Conservation (phyloP, 2,113 vertebrate species). For the Rhinoptilus africanus region DNA sequence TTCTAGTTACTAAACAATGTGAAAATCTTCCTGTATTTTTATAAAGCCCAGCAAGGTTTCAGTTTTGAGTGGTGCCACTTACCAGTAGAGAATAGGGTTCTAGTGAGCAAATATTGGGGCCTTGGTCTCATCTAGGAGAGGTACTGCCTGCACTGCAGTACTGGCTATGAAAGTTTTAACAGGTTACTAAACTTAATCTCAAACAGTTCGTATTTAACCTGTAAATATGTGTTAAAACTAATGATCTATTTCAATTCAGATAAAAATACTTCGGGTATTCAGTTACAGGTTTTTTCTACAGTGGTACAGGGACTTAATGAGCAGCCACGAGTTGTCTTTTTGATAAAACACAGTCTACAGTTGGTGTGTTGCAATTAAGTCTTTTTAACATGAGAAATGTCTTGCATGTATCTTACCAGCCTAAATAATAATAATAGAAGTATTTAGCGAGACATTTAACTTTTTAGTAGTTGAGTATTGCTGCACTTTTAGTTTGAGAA, state of each 20-base stretch:
- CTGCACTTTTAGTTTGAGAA: neutral
- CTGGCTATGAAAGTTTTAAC: neutral
- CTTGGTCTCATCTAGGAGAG: neutral
- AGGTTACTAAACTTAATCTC: neutral
- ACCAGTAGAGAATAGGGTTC: neutral
- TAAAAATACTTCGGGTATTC: neutral
- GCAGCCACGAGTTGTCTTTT: neutral
- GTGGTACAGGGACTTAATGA: neutral
- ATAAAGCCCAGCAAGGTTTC: neutral
- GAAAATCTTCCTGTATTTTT: neutral
- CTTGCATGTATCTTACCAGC: neutral
- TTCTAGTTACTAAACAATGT: neutral
- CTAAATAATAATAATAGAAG: neutral
- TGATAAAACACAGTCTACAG: neutral
- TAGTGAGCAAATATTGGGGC: fast-evolving
- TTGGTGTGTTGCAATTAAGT: neutral
- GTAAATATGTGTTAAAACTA: neutral
- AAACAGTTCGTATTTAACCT: neutral
- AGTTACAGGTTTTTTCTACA: neutral
- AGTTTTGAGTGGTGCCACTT: neutral
- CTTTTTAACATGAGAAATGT: neutral
- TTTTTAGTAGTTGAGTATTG: neutral
- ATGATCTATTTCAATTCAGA: neutral
- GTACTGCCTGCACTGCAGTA: too few species aligned
- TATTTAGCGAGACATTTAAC: neutral